Evolutionary conservation across 2,113 vertebrate species (phyloP), one percentile per base, ranked within the genome.

Genomic region (Microtus richardsoni): DNA sequence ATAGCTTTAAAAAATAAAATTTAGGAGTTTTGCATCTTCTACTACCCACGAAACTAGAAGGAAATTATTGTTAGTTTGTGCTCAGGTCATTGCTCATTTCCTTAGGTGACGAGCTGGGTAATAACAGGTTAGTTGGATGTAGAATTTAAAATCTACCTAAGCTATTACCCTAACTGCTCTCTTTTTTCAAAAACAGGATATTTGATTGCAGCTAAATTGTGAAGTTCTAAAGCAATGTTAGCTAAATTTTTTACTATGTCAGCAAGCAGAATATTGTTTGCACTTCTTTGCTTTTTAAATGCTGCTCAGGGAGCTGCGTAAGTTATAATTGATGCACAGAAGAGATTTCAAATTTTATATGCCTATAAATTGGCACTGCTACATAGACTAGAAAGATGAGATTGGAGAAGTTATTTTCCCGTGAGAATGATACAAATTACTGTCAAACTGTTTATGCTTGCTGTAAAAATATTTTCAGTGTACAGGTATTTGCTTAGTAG

Each of bases 191-290:
- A 97, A 95, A 94, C 30, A 80, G 13, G 95, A 95, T 79, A 97
- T 97, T 97, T 97, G 82, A 97, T 97, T 98, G 95, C 60, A 0
- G 83, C 94, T 94, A 97, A 89, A 96, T 95, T 96, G 96, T 96
- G 91, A 96, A 95, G 95, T 98, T 98, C 95, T 97, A 92, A 97
- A 96, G 82, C 90, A 97, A 8, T 86, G 91, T 95, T 97, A 97
- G 91, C 85, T 97, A 97, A 96, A 97, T 97, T 98, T 98, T 97
- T 97, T 98, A 88, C 97, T 75, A 60, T 98, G 97, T 98, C 98
- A 99, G 97, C 97, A 98, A 98, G 80, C 95, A 95, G 92, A 98
- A 98, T 97, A 97, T 96, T 98, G 95, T 97, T 98, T 98, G 98
- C 90, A 86, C 94, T 98, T 98, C 93, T 97, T 97, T 98, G 94